Percentiles rank a stretch among this genome's conserved stretches.
phyloP scores from a whole-genome alignment of 2,113 vertebrate species.

The Deroptyus accipitrinus region DNA sequence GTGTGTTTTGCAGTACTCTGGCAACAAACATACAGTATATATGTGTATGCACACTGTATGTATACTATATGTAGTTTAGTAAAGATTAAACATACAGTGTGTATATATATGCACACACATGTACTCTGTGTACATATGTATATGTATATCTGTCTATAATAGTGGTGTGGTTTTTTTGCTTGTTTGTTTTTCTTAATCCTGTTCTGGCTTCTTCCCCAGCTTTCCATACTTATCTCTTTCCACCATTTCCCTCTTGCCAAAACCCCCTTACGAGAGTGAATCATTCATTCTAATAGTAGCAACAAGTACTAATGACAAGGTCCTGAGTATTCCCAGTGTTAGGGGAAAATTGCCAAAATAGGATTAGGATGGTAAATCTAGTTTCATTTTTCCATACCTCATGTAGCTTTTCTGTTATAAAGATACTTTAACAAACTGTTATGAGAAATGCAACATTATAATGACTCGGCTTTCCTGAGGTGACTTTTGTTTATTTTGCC shows the following conservation, averaged over 20 bases:
- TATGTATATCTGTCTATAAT: background rate
- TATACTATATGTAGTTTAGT: background rate
- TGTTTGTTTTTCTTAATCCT: background rate
- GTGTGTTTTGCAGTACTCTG: background rate
- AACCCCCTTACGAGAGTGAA: background rate
- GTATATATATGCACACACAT: background rate
- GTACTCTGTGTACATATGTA: background rate
- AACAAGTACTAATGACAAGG: background rate
- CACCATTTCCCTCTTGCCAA: background rate
- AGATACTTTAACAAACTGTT: conserved; percentile 8
- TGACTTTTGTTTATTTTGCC: background rate
- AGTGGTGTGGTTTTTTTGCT: background rate
- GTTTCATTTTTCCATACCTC: conserved; percentile 4
- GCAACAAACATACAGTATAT: background rate
- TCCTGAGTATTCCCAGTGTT: background rate
- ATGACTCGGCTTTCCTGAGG: background rate
- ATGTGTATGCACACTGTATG: background rate
- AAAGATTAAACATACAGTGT: background rate
- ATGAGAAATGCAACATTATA: background rate
- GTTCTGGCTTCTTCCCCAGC: background rate
- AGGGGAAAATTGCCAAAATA: conserved; percentile 17
- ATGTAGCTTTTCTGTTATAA: conserved; percentile 6
- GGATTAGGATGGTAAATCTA: background rate
- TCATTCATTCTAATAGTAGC: background rate
- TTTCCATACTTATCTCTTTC: background rate